Base-by-base conservation (phyloP, 2,888 invertebrate species). In the Caradrina clavipalpis region DNA sequence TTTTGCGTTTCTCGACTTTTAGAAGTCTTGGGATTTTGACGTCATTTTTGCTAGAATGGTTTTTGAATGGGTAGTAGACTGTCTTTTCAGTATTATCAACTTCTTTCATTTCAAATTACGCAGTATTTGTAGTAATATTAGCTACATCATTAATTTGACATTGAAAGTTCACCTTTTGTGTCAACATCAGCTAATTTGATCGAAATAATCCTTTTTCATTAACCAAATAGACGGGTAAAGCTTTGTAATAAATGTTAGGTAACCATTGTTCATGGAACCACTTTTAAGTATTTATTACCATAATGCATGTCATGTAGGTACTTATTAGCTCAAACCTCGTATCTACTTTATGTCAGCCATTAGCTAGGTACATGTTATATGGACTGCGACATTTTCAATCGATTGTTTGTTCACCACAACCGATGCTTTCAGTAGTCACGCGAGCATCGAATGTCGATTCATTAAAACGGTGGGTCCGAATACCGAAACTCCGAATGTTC, bases 341-440 rank as follows among this genome's bases (percentile, higher is more conserved):
- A 60, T 59, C 65, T 60, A 69, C 63, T 73, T 64, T 65, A 76
- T 82, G 72, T 80, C 50, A 57, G 72, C 71, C 65, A 78, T 82
- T 78, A 78, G 68, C 63, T 55, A 21, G 26, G 58, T 75, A 65
- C 58, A 69, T 74, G 69, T 71, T 80, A 79, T 73, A 73, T 83
- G 78, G 69, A 67, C 81, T 85, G 78, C 66, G 78, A 82, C 80
- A 72, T 76, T 79, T 73, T 68, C 55, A 55, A 67, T 84, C 77
- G 76, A 81, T 81, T 86, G 82, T 87, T 83, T 82, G 81, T 84
- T 79, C 78, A 79, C 73, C 76, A 81, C 77, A 87, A 90, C 91
- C 91, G 87, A 91, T 90, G 88, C 66, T 80, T 78, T 80, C 82
- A 80, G 81, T 81, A 82, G 90, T 90, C 93, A 93, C 93, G 93